These are phyloP conservation scores for Ormyrus rosae DNA, from an alignment of 2,888 invertebrate genomes.

Conservation along the genomic window DNA sequence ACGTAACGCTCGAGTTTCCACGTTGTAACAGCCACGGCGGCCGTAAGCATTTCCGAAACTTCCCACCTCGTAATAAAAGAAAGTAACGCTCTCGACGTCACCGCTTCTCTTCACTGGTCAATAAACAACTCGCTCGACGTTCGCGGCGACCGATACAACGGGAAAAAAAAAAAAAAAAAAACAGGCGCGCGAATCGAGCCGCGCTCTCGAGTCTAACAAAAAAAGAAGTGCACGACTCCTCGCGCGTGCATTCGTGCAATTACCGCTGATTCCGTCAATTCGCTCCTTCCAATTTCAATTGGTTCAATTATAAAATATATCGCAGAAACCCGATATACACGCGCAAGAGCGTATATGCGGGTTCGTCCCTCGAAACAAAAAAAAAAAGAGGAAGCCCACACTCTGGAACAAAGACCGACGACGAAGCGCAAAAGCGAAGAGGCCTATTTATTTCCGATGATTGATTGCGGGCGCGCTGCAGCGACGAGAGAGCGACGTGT, in stretches of 20 bases:
- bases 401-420: not conserved
- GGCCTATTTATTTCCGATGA: conserved; percentile 38
- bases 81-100: no score
- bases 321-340: not conserved
- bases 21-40: no score
- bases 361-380: not conserved
- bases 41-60: no score
- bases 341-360: no score
- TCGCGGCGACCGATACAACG: no score
- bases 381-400: not conserved
- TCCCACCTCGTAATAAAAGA: no score
- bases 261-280: conserved; percentile 14
- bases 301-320: conserved; percentile 18
- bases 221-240: not conserved
- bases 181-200: no score
- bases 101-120: no score
- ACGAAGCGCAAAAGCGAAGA: not conserved
- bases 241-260: conserved; percentile 19
- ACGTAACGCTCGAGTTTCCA: no score
- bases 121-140: no score
- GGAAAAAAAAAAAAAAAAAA: no score
- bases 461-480: not conserved
- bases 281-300: conserved; percentile 19
- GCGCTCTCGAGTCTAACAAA: not conserved
- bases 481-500: not conserved